Evolutionary conservation across 2,888 invertebrate species (phyloP), one percentile per base, ranked within the genome.

Genomic region (Helleia helle): DNA sequence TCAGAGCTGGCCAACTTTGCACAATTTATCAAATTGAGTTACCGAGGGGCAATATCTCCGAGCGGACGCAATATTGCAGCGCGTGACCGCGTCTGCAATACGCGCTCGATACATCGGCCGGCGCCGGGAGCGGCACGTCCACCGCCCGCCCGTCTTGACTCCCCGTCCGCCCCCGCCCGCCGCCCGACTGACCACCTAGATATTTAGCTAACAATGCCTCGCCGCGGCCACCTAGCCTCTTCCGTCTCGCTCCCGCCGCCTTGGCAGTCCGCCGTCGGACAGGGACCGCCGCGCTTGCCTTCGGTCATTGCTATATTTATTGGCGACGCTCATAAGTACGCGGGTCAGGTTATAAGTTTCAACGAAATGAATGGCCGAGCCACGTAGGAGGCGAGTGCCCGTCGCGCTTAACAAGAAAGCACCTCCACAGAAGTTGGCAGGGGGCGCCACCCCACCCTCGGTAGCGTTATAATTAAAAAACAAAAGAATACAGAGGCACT

Each of bases 251-350:
- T 75, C 74, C 62, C 59, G 66, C 76, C 72, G 56, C 53, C 49
- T 65, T 44, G 39, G 47, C 41, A 38, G 51, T 50, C 60, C 43
- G 50, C 47, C 49, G 61, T 52, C 58, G 56, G 74, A 81, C 68
- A 69, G 61, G 71, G 77, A 80, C 58, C 59, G 63, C 55, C 59
- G 52, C 59, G 52, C 56, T 59, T 55, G 68, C 71, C 76, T 75
- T 71, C 77, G 80, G 81, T 81, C 84, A 83, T 81, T 72, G 79
- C 80, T 80, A 79, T 83, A 83, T 83, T 84, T 83, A 83, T 84
- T 80, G 81, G 80, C 77, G 84, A 84, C 83, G 79, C 81, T 84
- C 83, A 83, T 84, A 81, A 83, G 83, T 81, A 83, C 83, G 81
- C 80, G 72, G 72, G 80, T 81, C 84, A 84, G 81, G 83, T 84